Percentiles rank a stretch among this genome's conserved stretches.
These are phyloP conservation scores for Sesia apiformis DNA, from an alignment of 2,888 invertebrate genomes.

Conservation along the genomic window DNA sequence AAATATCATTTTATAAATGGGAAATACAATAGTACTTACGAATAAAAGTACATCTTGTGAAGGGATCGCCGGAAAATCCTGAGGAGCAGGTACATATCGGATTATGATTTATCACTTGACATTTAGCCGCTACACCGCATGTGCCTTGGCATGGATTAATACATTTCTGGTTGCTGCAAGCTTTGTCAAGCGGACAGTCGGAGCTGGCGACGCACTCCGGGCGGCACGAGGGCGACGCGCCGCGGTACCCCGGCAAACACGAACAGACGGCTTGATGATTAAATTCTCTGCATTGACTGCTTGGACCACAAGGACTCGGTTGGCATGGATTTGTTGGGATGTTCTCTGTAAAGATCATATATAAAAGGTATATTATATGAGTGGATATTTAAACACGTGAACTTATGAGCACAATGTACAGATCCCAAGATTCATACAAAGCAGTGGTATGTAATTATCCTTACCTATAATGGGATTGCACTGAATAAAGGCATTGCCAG, in stretches of 20 bases:
- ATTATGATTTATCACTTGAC: slow-evolving; percentile 84
- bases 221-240: slow-evolving; percentile 79
- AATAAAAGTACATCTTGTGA: slow-evolving; percentile 72
- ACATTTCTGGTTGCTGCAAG: slow-evolving; percentile 83
- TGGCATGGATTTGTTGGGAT: slow-evolving; percentile 73
- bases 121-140: slow-evolving; percentile 83
- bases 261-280: slow-evolving; percentile 80
- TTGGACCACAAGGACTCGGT: slow-evolving; percentile 77
- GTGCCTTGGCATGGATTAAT: slow-evolving; percentile 83
- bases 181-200: slow-evolving; percentile 80
- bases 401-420: background rate
- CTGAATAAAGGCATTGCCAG: slow-evolving; percentile 82
- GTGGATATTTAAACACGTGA: background rate
- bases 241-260: slow-evolving; percentile 77
- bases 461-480: slow-evolving; percentile 76
- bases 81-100: slow-evolving; percentile 81
- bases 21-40: slow-evolving; percentile 43
- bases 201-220: slow-evolving; percentile 83
- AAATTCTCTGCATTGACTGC: slow-evolving; percentile 76
- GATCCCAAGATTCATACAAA: background rate
- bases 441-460: slow-evolving; percentile 1
- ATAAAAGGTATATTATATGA: slow-evolving; percentile 1
- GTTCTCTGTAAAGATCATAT: slow-evolving; percentile 31
- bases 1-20: background rate
- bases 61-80: slow-evolving; percentile 80